Evolutionary conservation across 2,113 vertebrate species (phyloP).

Genomic region (Pterocles gutturalis): DNA sequence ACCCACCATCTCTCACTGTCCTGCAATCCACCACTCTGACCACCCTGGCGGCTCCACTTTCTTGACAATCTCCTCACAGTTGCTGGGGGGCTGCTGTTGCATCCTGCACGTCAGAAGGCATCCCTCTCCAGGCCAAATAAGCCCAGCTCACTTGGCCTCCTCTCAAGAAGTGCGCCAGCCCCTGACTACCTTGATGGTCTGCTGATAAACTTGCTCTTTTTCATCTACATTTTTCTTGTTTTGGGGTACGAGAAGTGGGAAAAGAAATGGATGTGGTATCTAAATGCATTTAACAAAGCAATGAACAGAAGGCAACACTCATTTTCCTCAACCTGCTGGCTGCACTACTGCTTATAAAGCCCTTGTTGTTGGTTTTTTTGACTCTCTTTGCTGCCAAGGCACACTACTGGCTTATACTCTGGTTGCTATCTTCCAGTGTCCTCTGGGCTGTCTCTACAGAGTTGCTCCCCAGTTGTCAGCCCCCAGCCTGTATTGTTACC

Average conservation of each 20-base stretch:
- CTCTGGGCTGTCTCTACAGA: not conserved
- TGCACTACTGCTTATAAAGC: not conserved
- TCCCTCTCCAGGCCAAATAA: not conserved
- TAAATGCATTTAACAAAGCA: not conserved
- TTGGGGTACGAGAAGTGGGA: accelerated
- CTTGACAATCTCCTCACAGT: not conserved
- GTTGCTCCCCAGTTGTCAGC: not conserved
- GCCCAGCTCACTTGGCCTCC: not conserved
- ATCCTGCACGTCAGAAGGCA: not conserved
- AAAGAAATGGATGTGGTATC: not conserved
- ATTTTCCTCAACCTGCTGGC: not conserved
- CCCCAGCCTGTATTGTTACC: not conserved
- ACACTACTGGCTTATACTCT: not conserved
- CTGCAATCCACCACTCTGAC: not conserved
- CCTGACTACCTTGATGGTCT: not conserved
- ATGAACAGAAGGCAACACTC: not conserved
- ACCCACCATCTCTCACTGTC: not conserved
- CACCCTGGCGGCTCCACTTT: not conserved
- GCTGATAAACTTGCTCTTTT: not conserved
- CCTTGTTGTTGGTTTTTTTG: not conserved
- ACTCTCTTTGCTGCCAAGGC: not conserved
- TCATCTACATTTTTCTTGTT: not conserved
- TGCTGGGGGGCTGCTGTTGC: not conserved
- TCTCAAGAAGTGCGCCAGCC: not conserved
- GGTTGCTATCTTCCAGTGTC: not conserved